These are phyloP conservation scores for Cephus spinipes DNA, from an alignment of 2,888 invertebrate genomes.

Conservation along the genomic window DNA sequence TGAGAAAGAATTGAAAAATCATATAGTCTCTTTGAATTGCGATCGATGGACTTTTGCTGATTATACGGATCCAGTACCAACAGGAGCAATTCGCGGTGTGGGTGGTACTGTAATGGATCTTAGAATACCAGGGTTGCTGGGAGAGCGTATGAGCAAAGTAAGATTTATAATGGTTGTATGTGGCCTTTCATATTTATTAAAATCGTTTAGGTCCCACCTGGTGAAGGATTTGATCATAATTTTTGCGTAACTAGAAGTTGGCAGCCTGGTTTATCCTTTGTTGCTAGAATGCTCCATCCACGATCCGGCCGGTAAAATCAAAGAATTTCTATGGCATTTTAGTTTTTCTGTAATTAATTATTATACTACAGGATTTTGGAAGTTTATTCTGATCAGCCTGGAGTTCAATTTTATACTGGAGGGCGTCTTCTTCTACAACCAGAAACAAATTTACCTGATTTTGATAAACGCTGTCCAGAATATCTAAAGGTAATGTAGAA, in stretches of 20 bases:
- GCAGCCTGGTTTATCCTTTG: constrained; percentile 69
- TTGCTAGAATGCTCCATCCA: constrained; percentile 65
- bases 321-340: neutral
- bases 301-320: constrained; percentile 48
- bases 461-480: neutral
- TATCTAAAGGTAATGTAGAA: neutral
- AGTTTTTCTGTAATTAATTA: neutral
- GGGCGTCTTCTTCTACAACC: constrained; percentile 40
- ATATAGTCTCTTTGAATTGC: constrained; percentile 79
- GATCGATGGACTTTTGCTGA: constrained; percentile 80
- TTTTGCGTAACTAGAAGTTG: constrained; percentile 72
- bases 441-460: neutral
- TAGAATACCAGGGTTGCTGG: constrained; percentile 74
- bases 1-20: constrained; percentile 73
- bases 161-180: neutral
- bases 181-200: constrained; percentile 6
- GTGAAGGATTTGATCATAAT: constrained; percentile 84
- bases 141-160: constrained; percentile 74
- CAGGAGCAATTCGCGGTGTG: constrained; percentile 77
- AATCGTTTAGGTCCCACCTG: constrained; percentile 64
- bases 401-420: constrained; percentile 87
- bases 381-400: constrained; percentile 87
- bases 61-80: constrained; percentile 74
- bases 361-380: constrained; percentile 73
- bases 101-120: constrained; percentile 82